These are phyloP conservation scores for Gymnopithys bicolor DNA, from an alignment of 2,797 vertebrate genomes.

Conservation along the genomic window DNA sequence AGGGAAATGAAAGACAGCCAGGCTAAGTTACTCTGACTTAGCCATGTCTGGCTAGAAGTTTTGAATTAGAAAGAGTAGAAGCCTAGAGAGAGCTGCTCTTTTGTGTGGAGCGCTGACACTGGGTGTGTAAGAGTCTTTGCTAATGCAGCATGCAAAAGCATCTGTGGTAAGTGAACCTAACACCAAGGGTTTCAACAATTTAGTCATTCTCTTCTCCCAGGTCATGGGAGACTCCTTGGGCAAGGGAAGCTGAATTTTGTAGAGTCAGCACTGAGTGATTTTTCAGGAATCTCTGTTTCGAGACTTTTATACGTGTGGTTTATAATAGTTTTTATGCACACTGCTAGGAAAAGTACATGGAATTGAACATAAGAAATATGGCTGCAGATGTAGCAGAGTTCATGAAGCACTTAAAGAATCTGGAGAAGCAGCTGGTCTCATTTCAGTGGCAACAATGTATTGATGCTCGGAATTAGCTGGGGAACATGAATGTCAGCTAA, in stretches of 20 bases:
- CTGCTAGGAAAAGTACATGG: not conserved
- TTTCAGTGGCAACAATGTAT: conserved; percentile 1
- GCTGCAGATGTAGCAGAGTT: conserved; percentile 35
- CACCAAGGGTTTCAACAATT: not conserved
- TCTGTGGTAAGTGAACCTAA: not conserved
- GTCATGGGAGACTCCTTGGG: not conserved
- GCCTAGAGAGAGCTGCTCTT: not conserved
- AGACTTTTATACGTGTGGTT: not conserved
- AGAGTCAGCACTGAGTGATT: not conserved
- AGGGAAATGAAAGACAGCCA: not conserved
- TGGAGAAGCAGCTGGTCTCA: conserved; percentile 21
- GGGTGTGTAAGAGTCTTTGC: not conserved
- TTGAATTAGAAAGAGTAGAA: not conserved
- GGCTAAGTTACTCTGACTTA: not conserved
- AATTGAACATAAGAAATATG: not conserved
- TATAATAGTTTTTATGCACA: conserved; percentile 9
- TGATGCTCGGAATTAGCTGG: not conserved
- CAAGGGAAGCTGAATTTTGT: not conserved
- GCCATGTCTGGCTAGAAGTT: not conserved
- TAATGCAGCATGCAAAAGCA: not conserved
- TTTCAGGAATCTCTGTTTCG: conserved; percentile 46
- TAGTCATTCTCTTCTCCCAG: not conserved
- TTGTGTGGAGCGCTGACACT: not conserved
- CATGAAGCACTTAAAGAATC: conserved; percentile 22
- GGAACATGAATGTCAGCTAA: not conserved